Conservation (phyloP, 2,888 invertebrate species). For the Andrena fulva region DNA sequence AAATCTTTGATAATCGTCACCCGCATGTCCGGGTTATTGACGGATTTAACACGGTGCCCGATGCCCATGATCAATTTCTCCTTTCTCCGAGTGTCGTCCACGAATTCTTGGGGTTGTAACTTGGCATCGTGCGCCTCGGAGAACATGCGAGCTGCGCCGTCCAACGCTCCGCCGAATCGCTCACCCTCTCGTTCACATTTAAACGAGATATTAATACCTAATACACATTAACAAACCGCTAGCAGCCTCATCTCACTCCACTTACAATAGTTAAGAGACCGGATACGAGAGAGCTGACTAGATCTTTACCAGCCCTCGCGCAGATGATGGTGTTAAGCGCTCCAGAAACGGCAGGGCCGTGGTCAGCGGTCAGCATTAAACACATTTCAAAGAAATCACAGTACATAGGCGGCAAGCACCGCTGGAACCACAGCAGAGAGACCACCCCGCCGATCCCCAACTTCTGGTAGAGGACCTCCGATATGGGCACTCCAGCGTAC, state of each 20-base stretch:
- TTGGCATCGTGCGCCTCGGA: constrained; percentile 98
- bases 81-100: constrained; percentile 98
- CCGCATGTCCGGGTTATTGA: constrained; percentile 99
- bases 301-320: constrained; percentile 98
- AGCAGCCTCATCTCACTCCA: constrained; percentile 66
- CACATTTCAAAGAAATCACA: constrained; percentile 99
- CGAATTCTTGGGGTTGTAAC: constrained; percentile 98
- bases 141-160: constrained; percentile 99
- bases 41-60: constrained; percentile 95
- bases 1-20: constrained; percentile 99
- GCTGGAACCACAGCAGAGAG: constrained; percentile 99
- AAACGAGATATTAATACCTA: constrained; percentile 4
- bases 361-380: constrained; percentile 99
- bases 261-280: constrained; percentile 98
- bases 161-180: constrained; percentile 98
- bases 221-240: neutral
- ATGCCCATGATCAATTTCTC: constrained; percentile 99
- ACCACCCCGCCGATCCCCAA: constrained; percentile 99
- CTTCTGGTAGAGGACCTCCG: constrained; percentile 95
- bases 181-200: constrained; percentile 91
- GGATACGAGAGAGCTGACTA: constrained; percentile 97
- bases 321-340: constrained; percentile 99
- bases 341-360: constrained; percentile 99
- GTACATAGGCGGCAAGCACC: constrained; percentile 96
- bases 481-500: constrained; percentile 97